Conservation (phyloP, 2,888 invertebrate species). For the Mermis nigrescens region DNA sequence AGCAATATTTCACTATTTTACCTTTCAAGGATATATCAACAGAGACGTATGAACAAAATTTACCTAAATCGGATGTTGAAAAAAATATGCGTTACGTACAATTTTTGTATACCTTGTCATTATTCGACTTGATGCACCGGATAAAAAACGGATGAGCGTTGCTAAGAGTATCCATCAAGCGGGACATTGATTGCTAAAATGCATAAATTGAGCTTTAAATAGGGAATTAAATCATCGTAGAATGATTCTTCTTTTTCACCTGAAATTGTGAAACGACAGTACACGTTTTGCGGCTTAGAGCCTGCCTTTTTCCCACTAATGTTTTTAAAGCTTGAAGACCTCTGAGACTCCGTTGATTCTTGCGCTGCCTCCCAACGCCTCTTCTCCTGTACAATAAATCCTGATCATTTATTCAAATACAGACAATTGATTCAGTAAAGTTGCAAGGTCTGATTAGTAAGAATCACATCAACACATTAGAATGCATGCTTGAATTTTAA, state of each 20-base stretch:
- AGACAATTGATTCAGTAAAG: too few species aligned
- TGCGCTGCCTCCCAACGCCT: background rate
- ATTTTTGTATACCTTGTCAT: conserved; percentile 50
- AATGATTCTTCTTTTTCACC: too few species aligned
- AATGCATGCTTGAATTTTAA: too few species aligned
- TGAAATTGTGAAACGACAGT: conserved; percentile 81
- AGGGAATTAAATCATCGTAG: too few species aligned
- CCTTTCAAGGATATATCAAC: too few species aligned
- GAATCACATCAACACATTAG: too few species aligned
- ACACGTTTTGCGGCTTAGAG: conserved; percentile 43
- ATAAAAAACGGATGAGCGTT: conserved; percentile 68
- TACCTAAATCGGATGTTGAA: too few species aligned
- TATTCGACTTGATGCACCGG: conserved; percentile 83
- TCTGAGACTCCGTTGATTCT: conserved; percentile 45
- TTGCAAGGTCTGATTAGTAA: too few species aligned
- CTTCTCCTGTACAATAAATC: background rate
- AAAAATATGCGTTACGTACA: too few species aligned
- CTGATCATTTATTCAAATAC: background rate
- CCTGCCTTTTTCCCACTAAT: conserved; percentile 44
- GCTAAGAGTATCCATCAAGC: conserved; percentile 77
- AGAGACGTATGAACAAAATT: too few species aligned
- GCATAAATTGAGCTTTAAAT: background rate
- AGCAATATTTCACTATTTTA: too few species aligned
- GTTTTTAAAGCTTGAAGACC: conserved; percentile 79
- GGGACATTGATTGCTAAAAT: conserved; percentile 60